A percentile compares a stretch with the other conserved stretches of the same genome.
Conservation (phyloP, 2,113 vertebrate species). For the Zeus faber region DNA sequence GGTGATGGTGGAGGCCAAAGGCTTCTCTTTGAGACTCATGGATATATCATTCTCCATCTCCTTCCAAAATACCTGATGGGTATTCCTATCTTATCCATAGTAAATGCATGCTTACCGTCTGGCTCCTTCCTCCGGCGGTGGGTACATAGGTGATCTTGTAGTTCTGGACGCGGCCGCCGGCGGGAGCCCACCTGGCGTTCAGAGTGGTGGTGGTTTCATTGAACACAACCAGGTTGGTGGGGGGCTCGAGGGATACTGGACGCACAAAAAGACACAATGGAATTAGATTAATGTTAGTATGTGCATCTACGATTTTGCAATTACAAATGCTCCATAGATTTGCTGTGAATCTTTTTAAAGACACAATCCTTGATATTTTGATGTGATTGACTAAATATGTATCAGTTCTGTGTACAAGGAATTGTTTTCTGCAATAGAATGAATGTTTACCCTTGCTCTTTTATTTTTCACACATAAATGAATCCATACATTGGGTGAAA, state of each 20-base stretch:
- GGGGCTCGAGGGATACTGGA: slow-evolving; percentile 82
- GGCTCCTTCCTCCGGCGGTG: slow-evolving; percentile 78
- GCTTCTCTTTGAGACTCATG: too few species aligned
- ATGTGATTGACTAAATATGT: not conserved
- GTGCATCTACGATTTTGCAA: not conserved
- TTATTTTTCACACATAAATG: not conserved
- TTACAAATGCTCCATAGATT: not conserved
- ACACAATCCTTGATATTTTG: slow-evolving; percentile 51
- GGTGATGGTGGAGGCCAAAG: not conserved
- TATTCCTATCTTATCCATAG: too few species aligned
- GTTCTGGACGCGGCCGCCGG: slow-evolving; percentile 86
- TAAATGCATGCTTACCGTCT: slow-evolving; percentile 79
- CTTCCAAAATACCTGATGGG: too few species aligned
- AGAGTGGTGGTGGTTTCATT: slow-evolving; percentile 90
- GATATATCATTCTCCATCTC: slow-evolving; percentile 35
- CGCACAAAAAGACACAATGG: slow-evolving; percentile 11
- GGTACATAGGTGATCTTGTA: slow-evolving; percentile 88
- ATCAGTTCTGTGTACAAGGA: not conserved
- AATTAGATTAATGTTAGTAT: slow-evolving; percentile 1
- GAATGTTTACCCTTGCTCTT: not conserved
- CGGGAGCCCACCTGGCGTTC: slow-evolving; percentile 91
- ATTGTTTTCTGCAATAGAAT: not conserved
- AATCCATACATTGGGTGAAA: not conserved
- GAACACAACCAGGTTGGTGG: slow-evolving; percentile 91
- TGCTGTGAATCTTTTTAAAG: slow-evolving; percentile 50